phyloP scores from a whole-genome alignment of 2,797 vertebrate species.

The Siniperca undulata region DNA sequence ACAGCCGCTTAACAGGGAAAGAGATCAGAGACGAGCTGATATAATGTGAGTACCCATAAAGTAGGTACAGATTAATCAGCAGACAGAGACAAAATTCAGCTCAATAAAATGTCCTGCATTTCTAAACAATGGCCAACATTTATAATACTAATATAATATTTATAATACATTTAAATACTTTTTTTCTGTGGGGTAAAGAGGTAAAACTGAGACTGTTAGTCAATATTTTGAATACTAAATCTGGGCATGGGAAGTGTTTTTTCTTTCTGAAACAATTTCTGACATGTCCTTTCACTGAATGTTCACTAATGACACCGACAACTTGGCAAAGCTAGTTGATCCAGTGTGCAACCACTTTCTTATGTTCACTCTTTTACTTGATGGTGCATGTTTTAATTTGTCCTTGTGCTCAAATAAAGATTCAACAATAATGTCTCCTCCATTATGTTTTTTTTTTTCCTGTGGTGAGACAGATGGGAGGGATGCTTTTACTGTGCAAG shows the following conservation, averaged over 20 bases:
- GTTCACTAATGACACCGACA: neutral
- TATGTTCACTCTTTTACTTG: neutral
- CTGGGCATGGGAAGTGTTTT: neutral
- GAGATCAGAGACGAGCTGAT: slow-evolving; percentile 52
- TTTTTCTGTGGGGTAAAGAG: neutral
- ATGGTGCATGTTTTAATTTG: slow-evolving; percentile 3
- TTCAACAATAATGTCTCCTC: slow-evolving; percentile 1
- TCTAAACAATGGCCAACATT: slow-evolving; percentile 17
- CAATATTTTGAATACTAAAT: neutral
- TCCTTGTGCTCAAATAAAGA: slow-evolving; percentile 10
- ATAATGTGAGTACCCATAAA: slow-evolving; percentile 32
- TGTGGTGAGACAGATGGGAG: slow-evolving; percentile 39
- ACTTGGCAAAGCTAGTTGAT: neutral
- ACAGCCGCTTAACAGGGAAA: slow-evolving; percentile 49
- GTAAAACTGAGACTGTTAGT: neutral
- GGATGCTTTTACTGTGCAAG: slow-evolving; percentile 27
- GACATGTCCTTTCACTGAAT: neutral
- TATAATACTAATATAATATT: too few species aligned
- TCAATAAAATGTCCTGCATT: slow-evolving; percentile 5
- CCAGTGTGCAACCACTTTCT: neutral
- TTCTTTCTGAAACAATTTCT: neutral
- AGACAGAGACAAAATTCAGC: slow-evolving; percentile 14
- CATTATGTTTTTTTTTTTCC: slow-evolving; percentile 14
- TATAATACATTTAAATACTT: neutral
- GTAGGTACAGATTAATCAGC: slow-evolving; percentile 45